phyloP scores from a whole-genome alignment of 2,113 vertebrate genomes.

The Neodon shergylaensis region DNA sequence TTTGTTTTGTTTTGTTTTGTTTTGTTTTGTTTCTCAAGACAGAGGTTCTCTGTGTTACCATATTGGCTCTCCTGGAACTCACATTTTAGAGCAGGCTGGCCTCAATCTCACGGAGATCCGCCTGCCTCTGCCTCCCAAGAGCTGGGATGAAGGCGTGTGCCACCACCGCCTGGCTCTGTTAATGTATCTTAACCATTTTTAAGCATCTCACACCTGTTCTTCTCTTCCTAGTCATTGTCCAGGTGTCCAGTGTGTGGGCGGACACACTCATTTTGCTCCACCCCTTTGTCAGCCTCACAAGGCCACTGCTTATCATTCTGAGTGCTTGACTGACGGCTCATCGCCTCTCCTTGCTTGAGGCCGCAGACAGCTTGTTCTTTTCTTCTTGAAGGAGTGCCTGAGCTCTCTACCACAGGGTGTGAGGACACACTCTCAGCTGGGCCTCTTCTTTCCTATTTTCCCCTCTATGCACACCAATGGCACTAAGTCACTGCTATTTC shows the following conservation, averaged over 20 bases:
- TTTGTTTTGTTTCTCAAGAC: too few relatives aligned
- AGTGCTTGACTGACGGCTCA: not conserved
- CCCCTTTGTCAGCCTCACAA: fast-evolving
- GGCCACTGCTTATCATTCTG: not conserved
- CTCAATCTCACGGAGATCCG: too few relatives aligned
- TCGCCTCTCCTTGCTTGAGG: not conserved
- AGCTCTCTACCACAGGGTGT: not conserved
- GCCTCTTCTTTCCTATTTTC: not conserved
- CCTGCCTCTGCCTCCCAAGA: too few relatives aligned
- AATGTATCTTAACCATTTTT: not conserved
- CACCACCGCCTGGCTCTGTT: not conserved
- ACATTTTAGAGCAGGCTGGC: too few relatives aligned
- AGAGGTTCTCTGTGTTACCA: too few relatives aligned
- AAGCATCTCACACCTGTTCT: not conserved
- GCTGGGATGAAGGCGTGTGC: too few relatives aligned
- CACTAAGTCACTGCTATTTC: not conserved
- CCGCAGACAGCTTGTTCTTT: not conserved
- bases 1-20: too few relatives aligned
- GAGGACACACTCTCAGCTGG: not conserved
- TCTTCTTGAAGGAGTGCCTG: not conserved
- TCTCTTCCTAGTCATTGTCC: not conserved
- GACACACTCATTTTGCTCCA: too few relatives aligned
- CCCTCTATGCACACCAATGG: fast-evolving
- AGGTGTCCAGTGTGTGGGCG: too few relatives aligned
- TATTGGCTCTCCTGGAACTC: too few relatives aligned